phyloP scores from a whole-genome alignment of 2,888 invertebrate species.

The Dorcus hopei region DNA sequence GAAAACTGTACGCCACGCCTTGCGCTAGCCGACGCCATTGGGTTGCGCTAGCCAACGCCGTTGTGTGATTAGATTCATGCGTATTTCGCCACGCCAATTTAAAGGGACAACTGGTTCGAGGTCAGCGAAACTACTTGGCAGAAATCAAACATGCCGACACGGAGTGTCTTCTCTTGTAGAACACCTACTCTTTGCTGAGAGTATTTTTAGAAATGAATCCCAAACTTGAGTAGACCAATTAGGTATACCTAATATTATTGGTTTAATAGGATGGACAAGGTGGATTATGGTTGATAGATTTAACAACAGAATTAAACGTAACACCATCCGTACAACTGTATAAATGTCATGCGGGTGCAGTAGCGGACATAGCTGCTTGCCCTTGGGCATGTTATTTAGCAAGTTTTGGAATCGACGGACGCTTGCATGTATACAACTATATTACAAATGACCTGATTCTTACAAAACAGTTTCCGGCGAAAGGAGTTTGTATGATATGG shows the following conservation, averaged over 20 bases:
- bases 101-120: no score
- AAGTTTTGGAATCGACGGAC: constrained; percentile 71
- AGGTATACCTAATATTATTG: not conserved
- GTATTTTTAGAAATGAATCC: not conserved
- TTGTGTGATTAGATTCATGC: no score
- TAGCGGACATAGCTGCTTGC: constrained; percentile 66
- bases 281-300: constrained; percentile 72
- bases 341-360: constrained; percentile 72
- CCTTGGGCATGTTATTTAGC: constrained; percentile 68
- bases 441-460: constrained; percentile 57
- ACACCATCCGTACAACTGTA: constrained; percentile 53
- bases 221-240: not conserved
- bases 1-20: no score
- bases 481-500: constrained; percentile 65
- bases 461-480: constrained; percentile 58
- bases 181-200: not conserved
- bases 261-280: constrained; percentile 74
- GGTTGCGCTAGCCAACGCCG: no score
- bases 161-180: no score
- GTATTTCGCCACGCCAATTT: no score
- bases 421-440: constrained; percentile 72
- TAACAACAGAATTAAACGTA: constrained; percentile 54
- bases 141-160: no score
- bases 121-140: no score
- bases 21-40: no score